Base-by-base conservation (phyloP, 2,888 invertebrate species). In the Volucella bombylans region DNA sequence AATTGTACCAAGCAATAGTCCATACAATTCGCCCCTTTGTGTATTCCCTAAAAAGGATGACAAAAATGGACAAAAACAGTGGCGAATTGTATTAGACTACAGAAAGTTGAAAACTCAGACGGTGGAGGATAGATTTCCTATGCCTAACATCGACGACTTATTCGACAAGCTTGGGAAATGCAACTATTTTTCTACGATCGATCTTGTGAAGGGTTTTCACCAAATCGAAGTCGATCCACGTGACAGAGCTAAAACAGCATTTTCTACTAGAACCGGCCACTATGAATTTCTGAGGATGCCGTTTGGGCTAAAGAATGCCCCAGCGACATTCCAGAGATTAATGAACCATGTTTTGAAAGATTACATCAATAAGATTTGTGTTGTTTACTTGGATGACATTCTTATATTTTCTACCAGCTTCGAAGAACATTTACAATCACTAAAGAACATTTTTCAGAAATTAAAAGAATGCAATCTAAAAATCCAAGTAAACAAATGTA, bases 271-370 rank as follows among this genome's bases (percentile, higher is more conserved):
- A 62, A 57, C 31, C 18, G 52, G 54, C 38, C 65, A 79, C 54
- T 64, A 55, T 39, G 52, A 64, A 23, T 59, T 55, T 64, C 55
- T 50, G 15, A 10, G 68, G 14, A 67, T 67, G 67, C 54, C 43
- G 11, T 54, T 67, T 54, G 67, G 54, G 52, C 14, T 62, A 11
- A 64, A 54, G 14, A 52, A 62, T 43, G 73, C 73, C 54, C 73
- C 73, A 11, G 55, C 64, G 23, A 54, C 45, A 23, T 57, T 57
- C 9, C 59, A 50, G 41, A 45, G 90, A 10, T 55, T 88, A 8
- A 90, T 90, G 86, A 87, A 90, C 74, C 82, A 86, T 45, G 87
- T 89, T 2, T 68, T 91, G 4, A 68, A 49, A 18, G 80, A 86
- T n/a, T 82, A 12, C 43, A 23, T 54, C 15, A 57, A 47, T 14